Evolutionary conservation across 1,140 invertebrate genomes (phyloP), one percentile per base, ranked within the genome.

Genomic region (Drosophila grimshawi): DNA sequence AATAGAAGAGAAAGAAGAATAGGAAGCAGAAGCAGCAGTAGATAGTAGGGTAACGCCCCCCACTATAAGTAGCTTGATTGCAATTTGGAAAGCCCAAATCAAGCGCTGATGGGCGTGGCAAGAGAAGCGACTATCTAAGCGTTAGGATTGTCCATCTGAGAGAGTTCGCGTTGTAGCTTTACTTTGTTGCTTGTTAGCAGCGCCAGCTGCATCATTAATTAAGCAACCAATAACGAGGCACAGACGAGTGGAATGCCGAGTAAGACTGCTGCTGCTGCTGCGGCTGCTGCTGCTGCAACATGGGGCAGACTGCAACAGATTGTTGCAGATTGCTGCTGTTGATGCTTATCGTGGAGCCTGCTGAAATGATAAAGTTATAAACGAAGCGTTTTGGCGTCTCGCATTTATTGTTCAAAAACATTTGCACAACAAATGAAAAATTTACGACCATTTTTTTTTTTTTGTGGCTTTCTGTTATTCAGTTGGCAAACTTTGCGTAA

Each of bases 351-450:
- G 7, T 35, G n/a, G 11, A 66, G 41, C 46, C 56, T 43, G 48
- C 37, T 27, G 51, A 65, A 63, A 67, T 76, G 80, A 86, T 86
- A 82, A 86, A 86, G 82, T 79, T 88, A 82, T 86, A 81, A 86
- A 79, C 82, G 79, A 71, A 76, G 67, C 76, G 79, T 75, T 78
- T 78, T 4, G 67, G 74, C 60, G 60, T 19, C 19, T 19, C 68
- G 61, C 68, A 83, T 66, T 85, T 85, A 82, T 86, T 86, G 86
- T 82, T 86, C 81, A 66, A 86, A 73, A 86, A 86, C 3, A 86
- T 86, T 86, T 86, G 82, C 82, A 86, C 10, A 86, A 88, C 83
- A 81, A 86, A 86, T 86, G 82, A 86, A 86, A 79, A 86, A 86
- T 86, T 81, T 82, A 81, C 79, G 57, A 85, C 43, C 51, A 49